These are phyloP conservation scores for Ennomos erosarius DNA, from an alignment of 2,888 invertebrate genomes.

Conservation along the genomic window DNA sequence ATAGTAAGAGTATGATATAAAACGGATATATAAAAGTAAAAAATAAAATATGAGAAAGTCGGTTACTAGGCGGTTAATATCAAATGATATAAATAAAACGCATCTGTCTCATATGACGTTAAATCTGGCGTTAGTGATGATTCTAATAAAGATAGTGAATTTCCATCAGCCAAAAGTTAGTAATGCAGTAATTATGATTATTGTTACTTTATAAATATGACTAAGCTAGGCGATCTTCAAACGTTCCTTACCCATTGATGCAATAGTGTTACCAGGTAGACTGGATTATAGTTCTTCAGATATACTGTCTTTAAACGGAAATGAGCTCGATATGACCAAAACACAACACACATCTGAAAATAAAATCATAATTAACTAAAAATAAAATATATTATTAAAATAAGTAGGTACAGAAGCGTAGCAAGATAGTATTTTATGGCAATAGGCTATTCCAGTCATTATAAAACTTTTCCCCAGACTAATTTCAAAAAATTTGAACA, in stretches of 20 bases:
- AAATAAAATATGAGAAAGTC: constrained; percentile 25
- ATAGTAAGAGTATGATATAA: constrained; percentile 12
- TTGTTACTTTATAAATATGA: constrained; percentile 72
- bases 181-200: constrained; percentile 70
- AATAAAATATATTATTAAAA: no score
- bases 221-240: constrained; percentile 76
- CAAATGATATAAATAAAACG: constrained; percentile 32
- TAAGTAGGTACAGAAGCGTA: no score
- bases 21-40: constrained; percentile 31
- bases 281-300: constrained; percentile 24
- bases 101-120: constrained; percentile 52
- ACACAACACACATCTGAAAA: background rate
- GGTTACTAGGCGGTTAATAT: constrained; percentile 6
- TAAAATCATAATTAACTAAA: background rate
- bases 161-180: constrained; percentile 50
- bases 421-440: no score
- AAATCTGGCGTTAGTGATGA: constrained; percentile 48
- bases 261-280: constrained; percentile 62
- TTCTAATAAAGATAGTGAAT: constrained; percentile 57
- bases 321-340: background rate
- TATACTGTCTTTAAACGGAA: constrained; percentile 4
- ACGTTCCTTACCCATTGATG: constrained; percentile 69
- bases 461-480: no score
- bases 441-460: no score
- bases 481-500: no score